Conservation (phyloP, 2,113 vertebrate species). For the Eulemur macaco region DNA sequence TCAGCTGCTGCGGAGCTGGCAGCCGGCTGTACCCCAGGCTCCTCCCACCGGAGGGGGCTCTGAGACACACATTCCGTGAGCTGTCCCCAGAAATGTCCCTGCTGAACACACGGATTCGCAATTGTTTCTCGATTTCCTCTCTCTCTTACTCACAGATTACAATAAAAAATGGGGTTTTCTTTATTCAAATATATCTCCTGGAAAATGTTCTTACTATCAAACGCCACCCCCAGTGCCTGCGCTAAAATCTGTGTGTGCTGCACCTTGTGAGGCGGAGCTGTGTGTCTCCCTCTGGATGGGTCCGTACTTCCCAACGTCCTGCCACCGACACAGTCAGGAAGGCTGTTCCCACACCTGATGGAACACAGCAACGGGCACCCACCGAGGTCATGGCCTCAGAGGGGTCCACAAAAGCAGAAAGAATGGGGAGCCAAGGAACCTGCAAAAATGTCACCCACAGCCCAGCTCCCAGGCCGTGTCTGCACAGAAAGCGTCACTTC, state of each 20-base stretch:
- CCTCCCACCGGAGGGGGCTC: background rate
- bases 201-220: background rate
- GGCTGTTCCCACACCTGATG: background rate
- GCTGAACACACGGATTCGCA: background rate
- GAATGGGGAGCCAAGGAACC: background rate
- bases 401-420: background rate
- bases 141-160: background rate
- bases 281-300: background rate
- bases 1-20: background rate
- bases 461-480: background rate
- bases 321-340: too few relatives aligned
- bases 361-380: rapidly evolving
- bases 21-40: too few relatives aligned
- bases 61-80: background rate
- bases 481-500: background rate
- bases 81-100: background rate
- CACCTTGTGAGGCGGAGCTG: background rate
- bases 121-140: background rate
- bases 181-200: background rate
- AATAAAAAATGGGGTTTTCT: background rate
- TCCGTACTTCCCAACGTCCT: background rate
- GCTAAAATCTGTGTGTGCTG: background rate
- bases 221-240: background rate
- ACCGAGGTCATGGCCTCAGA: background rate
- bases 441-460: background rate